Percentiles rank a stretch among this genome's conserved stretches.
These are phyloP conservation scores for Sapajus apella DNA, from an alignment of 2,113 vertebrate species.

Conservation along the genomic window DNA sequence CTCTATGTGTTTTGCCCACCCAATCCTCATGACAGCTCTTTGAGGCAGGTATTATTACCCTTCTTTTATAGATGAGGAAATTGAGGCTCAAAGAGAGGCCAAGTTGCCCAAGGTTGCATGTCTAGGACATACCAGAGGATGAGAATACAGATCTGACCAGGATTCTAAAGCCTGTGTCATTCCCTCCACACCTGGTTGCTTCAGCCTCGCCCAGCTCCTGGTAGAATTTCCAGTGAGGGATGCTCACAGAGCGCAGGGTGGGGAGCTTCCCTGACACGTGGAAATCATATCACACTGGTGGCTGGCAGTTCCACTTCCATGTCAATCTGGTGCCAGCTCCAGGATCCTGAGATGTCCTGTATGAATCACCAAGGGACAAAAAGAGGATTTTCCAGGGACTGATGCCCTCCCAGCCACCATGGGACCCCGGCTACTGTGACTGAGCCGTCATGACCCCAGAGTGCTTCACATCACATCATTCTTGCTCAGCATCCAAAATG, in stretches of 20 bases:
- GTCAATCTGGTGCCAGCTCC: neutral
- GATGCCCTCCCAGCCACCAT: neutral
- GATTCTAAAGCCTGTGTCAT: neutral
- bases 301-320: neutral
- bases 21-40: neutral
- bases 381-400: neutral
- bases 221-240: neutral
- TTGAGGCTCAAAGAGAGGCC: neutral
- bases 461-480: neutral
- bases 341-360: neutral
- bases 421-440: neutral
- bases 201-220: neutral
- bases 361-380: neutral
- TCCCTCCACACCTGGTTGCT: neutral
- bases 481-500: neutral
- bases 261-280: neutral
- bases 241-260: rapidly evolving
- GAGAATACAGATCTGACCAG: neutral
- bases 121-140: neutral
- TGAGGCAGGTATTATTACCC: neutral
- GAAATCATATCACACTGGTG: neutral
- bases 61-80: neutral
- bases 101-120: neutral
- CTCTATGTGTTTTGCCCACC: neutral
- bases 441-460: neutral